Base-by-base conservation (phyloP, 1,140 invertebrate genomes). In the Drosophila novamexicana region DNA sequence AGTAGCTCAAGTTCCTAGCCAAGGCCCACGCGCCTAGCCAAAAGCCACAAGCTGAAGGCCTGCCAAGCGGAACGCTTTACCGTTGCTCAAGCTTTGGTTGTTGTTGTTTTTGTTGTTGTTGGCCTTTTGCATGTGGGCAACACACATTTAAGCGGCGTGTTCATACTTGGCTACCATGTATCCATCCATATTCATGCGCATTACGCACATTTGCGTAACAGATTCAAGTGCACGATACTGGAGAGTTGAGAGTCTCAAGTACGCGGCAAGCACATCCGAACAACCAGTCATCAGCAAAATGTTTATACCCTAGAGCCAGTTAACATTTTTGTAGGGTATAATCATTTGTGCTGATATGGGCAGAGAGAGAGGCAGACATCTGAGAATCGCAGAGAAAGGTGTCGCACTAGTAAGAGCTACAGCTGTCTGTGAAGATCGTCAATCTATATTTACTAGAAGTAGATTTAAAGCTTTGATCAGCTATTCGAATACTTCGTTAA, bases 141-240 rank as follows among this genome's bases (percentile, higher is more conserved):
- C 45, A 37, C 52, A 54, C 14, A 18, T 0, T 47, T 12, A 39
- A 18, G n/a, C 58, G 7, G 39, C 14, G 34, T 57, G 47, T 54
- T 53, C 50, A 39, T 53, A 42, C 36, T 56, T 57, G 61, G 61
- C 53, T 56, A 50, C 49, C 50, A 63, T 74, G 63, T 81, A 81
- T 86, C 79, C 79, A 73, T 73, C 71, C 80, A 85, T 73, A 74
- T 88, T 86, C 73, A 74, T 88, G 75, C 77, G 80, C 77, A 89
- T 89, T 89, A 90, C 84, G 84, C 84, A 84, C 81, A 89, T 90
- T 89, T 90, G 85, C 85, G 85, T 89, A 89, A 90, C 84, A 73
- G 84, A 84, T 89, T 89, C 81, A 90, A 84, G 85, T 90, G 65
- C 80, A 81, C 84, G 85, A 89, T 89, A 71, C 52, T 45, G 52